Conservation (phyloP, 2,888 invertebrate species). For the Atethmia centrago region DNA sequence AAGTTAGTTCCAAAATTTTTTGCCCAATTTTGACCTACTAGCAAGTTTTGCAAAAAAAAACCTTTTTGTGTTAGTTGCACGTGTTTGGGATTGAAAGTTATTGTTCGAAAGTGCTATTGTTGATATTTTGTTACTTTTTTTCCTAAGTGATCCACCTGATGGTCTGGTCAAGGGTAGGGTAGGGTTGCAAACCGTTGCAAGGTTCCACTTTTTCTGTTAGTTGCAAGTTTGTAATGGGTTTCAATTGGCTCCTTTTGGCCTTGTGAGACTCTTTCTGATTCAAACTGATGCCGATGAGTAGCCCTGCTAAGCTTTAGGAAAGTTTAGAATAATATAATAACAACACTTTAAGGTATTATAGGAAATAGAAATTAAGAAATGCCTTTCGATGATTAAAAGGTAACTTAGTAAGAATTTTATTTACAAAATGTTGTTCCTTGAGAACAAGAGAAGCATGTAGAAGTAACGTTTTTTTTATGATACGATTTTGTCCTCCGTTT, state of each 20-base stretch:
- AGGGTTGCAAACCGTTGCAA: conserved; percentile 45
- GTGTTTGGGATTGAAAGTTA: conserved; percentile 71
- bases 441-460: neutral
- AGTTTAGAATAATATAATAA: neutral
- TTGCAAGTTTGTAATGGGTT: neutral
- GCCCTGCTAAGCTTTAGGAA: neutral
- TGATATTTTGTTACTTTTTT: conserved; percentile 58
- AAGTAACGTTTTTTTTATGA: too few species aligned
- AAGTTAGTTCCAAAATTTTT: conserved; percentile 60
- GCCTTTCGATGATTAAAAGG: neutral
- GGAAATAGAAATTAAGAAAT: neutral
- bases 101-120: conserved; percentile 67
- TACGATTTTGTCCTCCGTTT: too few species aligned
- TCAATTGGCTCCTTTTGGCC: neutral
- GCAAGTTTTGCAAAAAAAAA: conserved; percentile 70
- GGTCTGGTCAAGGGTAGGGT: conserved; percentile 56
- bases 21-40: conserved; percentile 69
- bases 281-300: neutral
- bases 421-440: neutral
- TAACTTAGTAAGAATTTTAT: neutral
- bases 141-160: conserved; percentile 58
- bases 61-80: conserved; percentile 72
- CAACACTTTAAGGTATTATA: neutral
- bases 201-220: neutral
- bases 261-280: too few species aligned